Conservation (phyloP, 2,888 invertebrate species). For the Geotrupes spiniger region DNA sequence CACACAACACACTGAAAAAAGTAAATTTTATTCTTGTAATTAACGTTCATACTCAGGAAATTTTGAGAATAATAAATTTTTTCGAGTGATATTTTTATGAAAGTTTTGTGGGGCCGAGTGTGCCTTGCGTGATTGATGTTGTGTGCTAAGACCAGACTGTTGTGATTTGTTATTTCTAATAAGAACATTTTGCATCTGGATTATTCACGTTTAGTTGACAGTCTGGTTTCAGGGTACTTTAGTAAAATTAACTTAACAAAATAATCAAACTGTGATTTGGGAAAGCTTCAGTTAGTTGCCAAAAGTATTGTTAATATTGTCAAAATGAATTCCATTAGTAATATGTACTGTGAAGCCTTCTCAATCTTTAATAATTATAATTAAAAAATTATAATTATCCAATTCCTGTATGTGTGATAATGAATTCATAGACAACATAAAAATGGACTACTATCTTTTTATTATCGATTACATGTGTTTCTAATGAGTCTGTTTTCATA, state of each 20-base stretch:
- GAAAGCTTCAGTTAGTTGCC: slow-evolving; percentile 50
- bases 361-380: slow-evolving; percentile 48
- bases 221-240: slow-evolving; percentile 33
- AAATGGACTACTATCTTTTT: slow-evolving; percentile 23
- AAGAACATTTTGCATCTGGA: slow-evolving; percentile 14
- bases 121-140: slow-evolving; percentile 45
- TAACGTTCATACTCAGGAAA: slow-evolving; percentile 41
- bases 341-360: slow-evolving; percentile 42
- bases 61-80: slow-evolving; percentile 39
- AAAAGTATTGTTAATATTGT: slow-evolving; percentile 41
- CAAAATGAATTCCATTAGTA: slow-evolving; percentile 37
- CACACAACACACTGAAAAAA: slow-evolving; percentile 19
- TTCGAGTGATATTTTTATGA: slow-evolving; percentile 45
- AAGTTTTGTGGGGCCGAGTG: slow-evolving; percentile 45
- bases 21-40: slow-evolving; percentile 24
- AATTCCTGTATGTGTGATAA: slow-evolving; percentile 51
- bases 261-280: slow-evolving; percentile 53
- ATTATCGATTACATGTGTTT: slow-evolving; percentile 9
- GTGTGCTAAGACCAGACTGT: slow-evolving; percentile 33
- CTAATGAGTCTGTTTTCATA: slow-evolving; percentile 21
- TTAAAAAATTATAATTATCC: slow-evolving; percentile 45
- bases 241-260: slow-evolving; percentile 30
- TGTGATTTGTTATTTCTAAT: slow-evolving; percentile 13
- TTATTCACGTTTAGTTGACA: slow-evolving; percentile 14
- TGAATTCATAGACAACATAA: slow-evolving; percentile 30